Base-by-base conservation (phyloP, 2,797 vertebrate genomes). In the Hyperoplus lanceolatus region DNA sequence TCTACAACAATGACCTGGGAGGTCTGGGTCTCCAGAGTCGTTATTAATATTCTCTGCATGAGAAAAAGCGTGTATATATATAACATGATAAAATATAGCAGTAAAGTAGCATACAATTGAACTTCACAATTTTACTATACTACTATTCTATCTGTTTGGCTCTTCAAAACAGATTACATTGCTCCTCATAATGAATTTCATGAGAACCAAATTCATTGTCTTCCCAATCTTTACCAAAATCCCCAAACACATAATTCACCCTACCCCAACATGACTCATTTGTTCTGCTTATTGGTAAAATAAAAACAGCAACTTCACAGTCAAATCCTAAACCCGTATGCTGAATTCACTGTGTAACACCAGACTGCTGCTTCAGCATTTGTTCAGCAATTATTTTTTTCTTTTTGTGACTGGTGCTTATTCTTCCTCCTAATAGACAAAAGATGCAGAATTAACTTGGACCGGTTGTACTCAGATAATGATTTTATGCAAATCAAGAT, bases 271-370 rank as follows among this genome's bases (percentile, higher is more conserved):
- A 49, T 66, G 77, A 81, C 65, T 90, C 78, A 73, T 88, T 89
- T 86, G 77, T 82, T 78, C 78, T 83, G 87, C 77, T 81, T 77
- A 77, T 88, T 89, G 81, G 82, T 76, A 82, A 84, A 79, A 89
- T 75, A 82, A 84, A 85, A 82, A 76, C 73, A 72, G 42, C 60
- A 67, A 75, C 48, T 77, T 78, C 73, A 71, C 59, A 60, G 48
- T 82, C 61, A 76, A 42, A 77, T 64, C 57, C 29, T 12, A 60
- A 70, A 78, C 56, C 71, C 60, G 46, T 14, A 6, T 11, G 53
- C 62, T 59, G 18, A 75, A 81, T 63, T 48, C 57, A 51, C 46
- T 45, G 42, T 6, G 42, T 21, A 56, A 70, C 51, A 71, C n/a
- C 1, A 41, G 46, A 29, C 21, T 42, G 53, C 64, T 65, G 54